These are phyloP conservation scores for Perizoma affinitatum DNA, from an alignment of 2,888 invertebrate genomes.

Conservation along the genomic window DNA sequence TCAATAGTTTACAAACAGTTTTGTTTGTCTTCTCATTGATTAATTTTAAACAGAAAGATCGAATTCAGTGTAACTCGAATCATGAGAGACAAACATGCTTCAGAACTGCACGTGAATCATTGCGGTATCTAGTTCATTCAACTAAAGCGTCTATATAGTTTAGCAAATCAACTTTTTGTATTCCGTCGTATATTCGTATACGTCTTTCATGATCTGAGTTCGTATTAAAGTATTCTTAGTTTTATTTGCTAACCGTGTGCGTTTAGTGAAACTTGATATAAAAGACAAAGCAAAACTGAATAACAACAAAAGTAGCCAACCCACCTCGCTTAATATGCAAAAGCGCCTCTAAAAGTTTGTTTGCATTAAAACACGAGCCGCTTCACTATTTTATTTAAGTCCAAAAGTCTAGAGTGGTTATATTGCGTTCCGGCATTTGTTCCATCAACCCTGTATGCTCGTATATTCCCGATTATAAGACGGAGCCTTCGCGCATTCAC, in stretches of 20 bases:
- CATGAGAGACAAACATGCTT: conserved; percentile 63
- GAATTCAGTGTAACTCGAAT: conserved; percentile 62
- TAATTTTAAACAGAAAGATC: conserved; percentile 56
- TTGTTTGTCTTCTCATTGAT: conserved; percentile 75
- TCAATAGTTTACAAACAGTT: conserved; percentile 78
- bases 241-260: conserved; percentile 59
- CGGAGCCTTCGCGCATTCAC: conserved; percentile 64
- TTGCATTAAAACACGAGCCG: conserved; percentile 85
- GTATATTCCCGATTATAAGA: conserved; percentile 52
- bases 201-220: conserved; percentile 76
- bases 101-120: conserved; percentile 31
- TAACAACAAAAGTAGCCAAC: conserved; percentile 80
- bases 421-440: conserved; percentile 84
- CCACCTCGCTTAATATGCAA: conserved; percentile 85
- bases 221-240: conserved; percentile 48
- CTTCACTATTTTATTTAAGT: conserved; percentile 84
- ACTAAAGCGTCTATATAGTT: conserved; percentile 12
- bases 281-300: conserved; percentile 82
- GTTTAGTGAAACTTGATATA: conserved; percentile 53
- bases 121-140: conserved; percentile 14
- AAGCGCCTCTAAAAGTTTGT: conserved; percentile 84
- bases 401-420: conserved; percentile 81
- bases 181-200: conserved; percentile 34
- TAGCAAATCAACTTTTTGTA: conserved; percentile 12
- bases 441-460: conserved; percentile 61